Evolutionary conservation across 2,113 vertebrate genomes (phyloP).

Genomic region (Dolichallabes microphthalmus): DNA sequence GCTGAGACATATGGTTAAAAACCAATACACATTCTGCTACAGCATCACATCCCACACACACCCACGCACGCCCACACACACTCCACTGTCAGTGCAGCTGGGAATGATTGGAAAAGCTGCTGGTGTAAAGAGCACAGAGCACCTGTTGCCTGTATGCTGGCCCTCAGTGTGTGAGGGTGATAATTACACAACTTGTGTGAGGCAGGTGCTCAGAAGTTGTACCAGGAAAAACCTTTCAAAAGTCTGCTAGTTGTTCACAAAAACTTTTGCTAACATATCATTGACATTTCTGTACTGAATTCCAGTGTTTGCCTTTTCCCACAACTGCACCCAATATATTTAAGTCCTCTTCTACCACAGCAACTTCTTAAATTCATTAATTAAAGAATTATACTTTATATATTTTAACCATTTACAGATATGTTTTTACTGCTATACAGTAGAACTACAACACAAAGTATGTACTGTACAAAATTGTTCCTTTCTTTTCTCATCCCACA

Average conservation of each 20-base stretch:
- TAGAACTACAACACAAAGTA: not conserved
- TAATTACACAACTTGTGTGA: slow-evolving; percentile 2
- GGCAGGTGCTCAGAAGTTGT: slow-evolving; percentile 11
- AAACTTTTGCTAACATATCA: not conserved
- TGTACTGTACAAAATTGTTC: not conserved
- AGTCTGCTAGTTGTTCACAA: not conserved
- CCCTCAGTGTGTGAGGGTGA: not conserved
- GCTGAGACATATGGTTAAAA: slow-evolving; percentile 67
- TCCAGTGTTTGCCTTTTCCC: not conserved
- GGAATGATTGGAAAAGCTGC: not conserved
- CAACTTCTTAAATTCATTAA: not conserved
- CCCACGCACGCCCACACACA: not conserved
- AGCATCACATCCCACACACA: not conserved
- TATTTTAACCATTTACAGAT: not conserved
- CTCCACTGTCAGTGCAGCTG: not conserved
- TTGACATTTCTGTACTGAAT: not conserved
- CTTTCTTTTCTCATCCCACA: too few species aligned
- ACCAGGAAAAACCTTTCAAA: not conserved
- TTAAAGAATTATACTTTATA: not conserved
- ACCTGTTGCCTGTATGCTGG: slow-evolving; percentile 22
- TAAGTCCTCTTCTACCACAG: not conserved
- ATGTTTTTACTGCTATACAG: not conserved
- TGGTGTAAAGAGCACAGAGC: not conserved
- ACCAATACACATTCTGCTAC: slow-evolving; percentile 1
- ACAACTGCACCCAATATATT: not conserved